phyloP scores from a whole-genome alignment of 1,140 invertebrate genomes.

The Drosophila kepulauana region DNA sequence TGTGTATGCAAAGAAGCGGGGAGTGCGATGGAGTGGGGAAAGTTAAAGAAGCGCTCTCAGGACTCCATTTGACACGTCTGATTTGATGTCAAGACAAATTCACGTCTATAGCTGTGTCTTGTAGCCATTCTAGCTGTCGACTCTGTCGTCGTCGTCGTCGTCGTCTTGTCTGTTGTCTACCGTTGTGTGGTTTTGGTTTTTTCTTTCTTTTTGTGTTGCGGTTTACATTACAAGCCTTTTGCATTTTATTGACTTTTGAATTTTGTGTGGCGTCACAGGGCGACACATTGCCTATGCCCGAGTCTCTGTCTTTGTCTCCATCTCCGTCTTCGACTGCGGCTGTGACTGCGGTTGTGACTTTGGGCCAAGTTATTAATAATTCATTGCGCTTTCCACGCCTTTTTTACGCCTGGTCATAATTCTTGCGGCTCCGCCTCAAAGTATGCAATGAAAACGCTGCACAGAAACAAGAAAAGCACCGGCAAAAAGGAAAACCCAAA shows the following conservation, averaged over 20 bases:
- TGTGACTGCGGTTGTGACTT: conserved; percentile 18
- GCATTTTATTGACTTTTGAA: conserved; percentile 44
- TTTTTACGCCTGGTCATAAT: conserved; percentile 65
- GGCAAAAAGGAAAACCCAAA: conserved; percentile 21
- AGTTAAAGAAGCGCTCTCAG: not conserved
- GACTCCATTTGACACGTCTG: conserved; percentile 59
- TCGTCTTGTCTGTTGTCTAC: conserved; percentile 5
- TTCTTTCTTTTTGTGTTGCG: conserved; percentile 12
- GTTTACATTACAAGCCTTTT: conserved; percentile 41
- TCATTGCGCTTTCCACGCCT: conserved; percentile 76
- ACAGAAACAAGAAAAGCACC: conserved; percentile 9
- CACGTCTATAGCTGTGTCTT: conserved; percentile 48
- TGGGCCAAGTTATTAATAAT: conserved; percentile 66
- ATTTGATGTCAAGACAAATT: conserved; percentile 64
- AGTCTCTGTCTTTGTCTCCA: not conserved
- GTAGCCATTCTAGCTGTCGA: conserved; percentile 2
- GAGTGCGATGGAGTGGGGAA: not conserved
- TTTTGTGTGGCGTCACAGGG: conserved; percentile 19
- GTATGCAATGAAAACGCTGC: conserved; percentile 42
- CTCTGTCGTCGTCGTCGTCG: not conserved
- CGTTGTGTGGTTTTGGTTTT: conserved; percentile 19
- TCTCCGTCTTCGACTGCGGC: conserved; percentile 2
- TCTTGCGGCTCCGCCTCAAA: conserved; percentile 62
- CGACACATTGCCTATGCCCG: not conserved
- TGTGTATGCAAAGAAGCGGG: not conserved